Percentiles rank a stretch among this genome's conserved stretches.
These are phyloP conservation scores for Antennarius maculatus DNA, from an alignment of 2,797 vertebrate genomes.

Conservation along the genomic window DNA sequence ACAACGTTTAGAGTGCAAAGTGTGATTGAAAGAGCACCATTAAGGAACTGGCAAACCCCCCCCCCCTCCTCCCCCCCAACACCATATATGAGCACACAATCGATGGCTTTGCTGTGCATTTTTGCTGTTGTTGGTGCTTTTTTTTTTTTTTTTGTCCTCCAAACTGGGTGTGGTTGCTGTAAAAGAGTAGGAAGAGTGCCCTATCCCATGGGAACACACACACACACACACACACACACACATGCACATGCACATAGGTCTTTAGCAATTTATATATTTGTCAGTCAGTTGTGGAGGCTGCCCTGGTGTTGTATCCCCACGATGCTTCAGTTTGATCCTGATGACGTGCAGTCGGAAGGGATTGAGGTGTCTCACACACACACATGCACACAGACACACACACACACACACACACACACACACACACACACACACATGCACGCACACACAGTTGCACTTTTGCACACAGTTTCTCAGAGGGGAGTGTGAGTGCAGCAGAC, in stretches of 20 bases:
- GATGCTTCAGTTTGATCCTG: constrained; percentile 43
- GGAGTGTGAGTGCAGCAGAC: constrained; percentile 76
- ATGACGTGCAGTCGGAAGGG: constrained; percentile 54
- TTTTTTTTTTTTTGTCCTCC: constrained; percentile 78
- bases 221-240: constrained; percentile 28
- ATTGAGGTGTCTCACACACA: constrained; percentile 49
- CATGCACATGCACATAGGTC: constrained; percentile 42
- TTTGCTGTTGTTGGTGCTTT: constrained; percentile 61
- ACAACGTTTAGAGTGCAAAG: constrained; percentile 94
- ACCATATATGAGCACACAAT: constrained; percentile 32
- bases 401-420: constrained; percentile 45
- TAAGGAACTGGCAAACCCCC: constrained; percentile 79
- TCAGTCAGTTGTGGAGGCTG: constrained; percentile 56
- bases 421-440: constrained; percentile 19
- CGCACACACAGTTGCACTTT: constrained; percentile 50
- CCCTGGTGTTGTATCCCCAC: constrained; percentile 57
- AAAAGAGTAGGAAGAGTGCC: constrained; percentile 54
- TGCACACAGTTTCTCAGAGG: constrained; percentile 67
- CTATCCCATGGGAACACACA: constrained; percentile 44
- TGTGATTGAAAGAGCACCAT: constrained; percentile 95
- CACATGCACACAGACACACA: constrained; percentile 24
- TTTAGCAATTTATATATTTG: constrained; percentile 60
- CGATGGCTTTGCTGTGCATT: constrained; percentile 54
- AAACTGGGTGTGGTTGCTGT: constrained; percentile 90
- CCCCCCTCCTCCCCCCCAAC: constrained; percentile 29